These are phyloP conservation scores for Chionomys nivalis DNA, from an alignment of 2,113 vertebrate genomes.

Conservation along the genomic window DNA sequence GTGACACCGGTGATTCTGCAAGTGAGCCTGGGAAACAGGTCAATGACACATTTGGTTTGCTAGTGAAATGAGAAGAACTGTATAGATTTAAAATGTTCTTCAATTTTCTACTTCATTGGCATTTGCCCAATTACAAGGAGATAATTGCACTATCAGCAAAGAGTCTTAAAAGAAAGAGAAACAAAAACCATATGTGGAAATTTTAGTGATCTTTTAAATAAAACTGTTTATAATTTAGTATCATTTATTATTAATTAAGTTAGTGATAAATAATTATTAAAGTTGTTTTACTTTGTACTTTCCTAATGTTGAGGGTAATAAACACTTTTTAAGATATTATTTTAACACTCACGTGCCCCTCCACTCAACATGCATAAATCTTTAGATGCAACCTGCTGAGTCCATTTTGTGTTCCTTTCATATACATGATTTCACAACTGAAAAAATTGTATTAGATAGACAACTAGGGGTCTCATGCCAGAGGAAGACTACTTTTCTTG, in stretches of 20 bases:
- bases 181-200: not conserved
- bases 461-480: not conserved
- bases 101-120: constrained; percentile 30
- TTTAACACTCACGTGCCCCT: not conserved
- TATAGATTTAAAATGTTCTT: constrained; percentile 32
- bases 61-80: not conserved
- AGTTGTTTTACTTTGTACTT: not conserved
- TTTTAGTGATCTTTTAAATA: not conserved
- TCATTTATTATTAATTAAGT: not conserved
- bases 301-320: not conserved
- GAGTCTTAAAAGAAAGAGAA: not conserved
- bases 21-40: constrained; percentile 53
- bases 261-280: too few relatives aligned
- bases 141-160: not conserved
- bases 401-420: not conserved
- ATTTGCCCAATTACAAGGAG: constrained; percentile 48
- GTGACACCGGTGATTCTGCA: not conserved
- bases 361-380: not conserved
- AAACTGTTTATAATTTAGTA: not conserved
- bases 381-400: not conserved
- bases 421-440: not conserved
- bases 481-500: not conserved
- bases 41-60: not conserved
- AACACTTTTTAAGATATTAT: not conserved
- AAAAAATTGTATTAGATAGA: not conserved